Conservation (phyloP, 2,113 vertebrate genomes). For the Psammodynastes pulverulentus region DNA sequence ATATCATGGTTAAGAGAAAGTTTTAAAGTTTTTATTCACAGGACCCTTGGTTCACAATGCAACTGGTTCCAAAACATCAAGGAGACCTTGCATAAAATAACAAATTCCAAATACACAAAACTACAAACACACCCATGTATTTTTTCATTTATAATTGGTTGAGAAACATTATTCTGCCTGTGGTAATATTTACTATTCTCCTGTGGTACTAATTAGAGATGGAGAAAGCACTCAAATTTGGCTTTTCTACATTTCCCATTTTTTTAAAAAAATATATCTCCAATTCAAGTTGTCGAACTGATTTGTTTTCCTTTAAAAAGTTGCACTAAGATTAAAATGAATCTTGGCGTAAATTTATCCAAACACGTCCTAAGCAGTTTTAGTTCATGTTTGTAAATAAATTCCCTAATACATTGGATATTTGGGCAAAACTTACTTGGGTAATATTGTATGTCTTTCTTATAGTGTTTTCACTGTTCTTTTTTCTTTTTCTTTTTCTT, state of each 20-base stretch:
- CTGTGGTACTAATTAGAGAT: not conserved
- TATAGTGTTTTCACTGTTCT: not conserved
- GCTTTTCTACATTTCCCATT: not conserved
- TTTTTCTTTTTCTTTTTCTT: not conserved
- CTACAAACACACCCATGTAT: not conserved
- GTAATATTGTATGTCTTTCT: not conserved
- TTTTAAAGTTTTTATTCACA: not conserved
- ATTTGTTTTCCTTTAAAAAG: not conserved
- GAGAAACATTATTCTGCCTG: not conserved
- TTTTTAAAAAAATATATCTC: not conserved
- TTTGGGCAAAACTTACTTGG: not conserved
- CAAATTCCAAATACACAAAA: not conserved
- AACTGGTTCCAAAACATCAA: not conserved
- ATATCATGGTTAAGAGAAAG: not conserved
- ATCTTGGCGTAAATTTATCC: not conserved
- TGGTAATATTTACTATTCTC: not conserved
- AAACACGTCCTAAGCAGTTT: not conserved
- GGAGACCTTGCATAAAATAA: not conserved
- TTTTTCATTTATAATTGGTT: not conserved
- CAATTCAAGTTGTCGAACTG: not conserved
- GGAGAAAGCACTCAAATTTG: not conserved
- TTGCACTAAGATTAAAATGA: not conserved
- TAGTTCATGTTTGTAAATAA: not conserved
- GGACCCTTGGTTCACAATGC: not conserved
- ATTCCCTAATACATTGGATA: not conserved